Conservation (phyloP, 2,797 vertebrate genomes). For the Catharus ustulatus region DNA sequence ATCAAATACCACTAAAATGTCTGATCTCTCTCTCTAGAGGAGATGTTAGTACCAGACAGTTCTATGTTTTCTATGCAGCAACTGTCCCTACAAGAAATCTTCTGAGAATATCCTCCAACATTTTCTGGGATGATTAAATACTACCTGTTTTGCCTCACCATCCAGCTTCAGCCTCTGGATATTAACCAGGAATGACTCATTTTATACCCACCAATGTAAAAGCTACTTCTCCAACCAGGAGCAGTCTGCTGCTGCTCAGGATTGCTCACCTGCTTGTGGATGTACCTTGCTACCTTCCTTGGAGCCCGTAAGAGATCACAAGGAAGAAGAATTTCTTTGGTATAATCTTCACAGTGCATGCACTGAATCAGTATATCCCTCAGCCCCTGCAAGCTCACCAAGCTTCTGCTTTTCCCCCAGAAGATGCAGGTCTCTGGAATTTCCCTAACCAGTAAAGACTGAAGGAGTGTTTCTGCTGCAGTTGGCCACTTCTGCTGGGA, state of each 20-base stretch:
- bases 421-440: neutral
- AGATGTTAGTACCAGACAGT: neutral
- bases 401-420: neutral
- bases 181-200: neutral
- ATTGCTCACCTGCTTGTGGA: neutral
- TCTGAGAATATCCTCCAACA: constrained; percentile 22
- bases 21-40: constrained; percentile 16
- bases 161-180: neutral
- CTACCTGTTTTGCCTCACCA: neutral
- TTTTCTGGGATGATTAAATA: constrained; percentile 36
- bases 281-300: neutral
- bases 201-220: neutral
- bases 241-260: neutral
- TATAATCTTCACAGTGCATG: neutral
- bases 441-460: neutral
- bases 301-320: neutral
- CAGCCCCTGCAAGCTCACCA: neutral
- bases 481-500: neutral
- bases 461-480: neutral
- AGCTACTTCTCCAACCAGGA: neutral
- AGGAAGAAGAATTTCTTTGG: neutral
- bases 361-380: neutral
- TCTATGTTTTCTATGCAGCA: constrained; percentile 5
- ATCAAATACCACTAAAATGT: constrained; percentile 29
- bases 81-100: neutral